Evolutionary conservation across 2,888 invertebrate genomes (phyloP).

Genomic region (Barypeithes pellucidus): DNA sequence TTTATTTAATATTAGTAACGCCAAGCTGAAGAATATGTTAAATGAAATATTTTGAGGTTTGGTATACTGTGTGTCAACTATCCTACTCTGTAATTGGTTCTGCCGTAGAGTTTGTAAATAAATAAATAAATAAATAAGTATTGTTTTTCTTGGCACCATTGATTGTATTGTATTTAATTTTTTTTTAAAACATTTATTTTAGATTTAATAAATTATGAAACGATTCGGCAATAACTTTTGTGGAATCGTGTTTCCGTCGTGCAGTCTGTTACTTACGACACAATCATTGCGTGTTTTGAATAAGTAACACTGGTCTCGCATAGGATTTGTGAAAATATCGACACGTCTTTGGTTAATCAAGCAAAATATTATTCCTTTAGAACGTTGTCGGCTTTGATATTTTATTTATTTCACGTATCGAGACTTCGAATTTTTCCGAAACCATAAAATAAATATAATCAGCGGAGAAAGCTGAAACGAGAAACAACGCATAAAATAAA

Average conservation of each 20-base stretch:
- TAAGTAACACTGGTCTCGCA: constrained; percentile 10
- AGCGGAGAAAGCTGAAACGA: not conserved
- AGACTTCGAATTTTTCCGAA: not conserved
- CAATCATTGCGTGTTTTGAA: constrained; percentile 21
- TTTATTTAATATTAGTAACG: no score
- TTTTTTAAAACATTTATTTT: no score
- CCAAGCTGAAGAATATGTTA: no score
- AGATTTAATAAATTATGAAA: not conserved
- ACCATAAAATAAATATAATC: constrained; percentile 4
- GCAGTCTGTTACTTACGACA: constrained; percentile 8
- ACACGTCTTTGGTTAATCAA: constrained; percentile 16
- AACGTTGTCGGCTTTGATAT: not conserved
- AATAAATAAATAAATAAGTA: no score
- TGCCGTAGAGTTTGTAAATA: no score
- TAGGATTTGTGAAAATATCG: constrained; percentile 22
- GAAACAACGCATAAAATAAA: not conserved
- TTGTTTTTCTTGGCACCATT: no score
- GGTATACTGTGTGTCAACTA: no score
- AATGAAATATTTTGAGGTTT: no score
- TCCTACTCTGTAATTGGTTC: no score
- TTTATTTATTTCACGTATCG: constrained; percentile 14
- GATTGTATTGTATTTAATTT: no score
- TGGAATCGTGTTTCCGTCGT: not conserved
- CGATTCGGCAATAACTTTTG: not conserved
- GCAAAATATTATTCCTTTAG: constrained; percentile 19